A percentile compares a stretch with the other conserved stretches of the same genome.
Conservation (phyloP, 1,140 invertebrate species). For the Mercenaria mercenaria region DNA sequence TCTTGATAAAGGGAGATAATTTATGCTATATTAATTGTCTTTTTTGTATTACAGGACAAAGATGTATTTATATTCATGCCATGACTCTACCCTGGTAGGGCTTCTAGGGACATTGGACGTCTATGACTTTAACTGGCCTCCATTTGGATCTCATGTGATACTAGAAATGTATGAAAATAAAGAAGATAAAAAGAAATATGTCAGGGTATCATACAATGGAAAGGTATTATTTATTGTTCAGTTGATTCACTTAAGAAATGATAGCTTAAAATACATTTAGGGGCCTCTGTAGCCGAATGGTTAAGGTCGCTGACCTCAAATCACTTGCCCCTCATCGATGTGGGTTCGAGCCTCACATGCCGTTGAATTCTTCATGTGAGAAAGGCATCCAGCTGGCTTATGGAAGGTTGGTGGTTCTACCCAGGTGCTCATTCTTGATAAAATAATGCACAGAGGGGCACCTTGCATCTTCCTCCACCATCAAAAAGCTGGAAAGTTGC, state of each 20-base stretch:
- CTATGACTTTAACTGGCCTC: slow-evolving; percentile 80
- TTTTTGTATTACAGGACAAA: slow-evolving; percentile 63
- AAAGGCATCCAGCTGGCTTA: no score
- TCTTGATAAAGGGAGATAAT: no score
- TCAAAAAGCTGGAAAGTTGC: no score
- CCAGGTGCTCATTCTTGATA: no score
- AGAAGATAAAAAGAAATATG: slow-evolving; percentile 67
- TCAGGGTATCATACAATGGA: slow-evolving; percentile 76
- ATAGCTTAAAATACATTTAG: no score
- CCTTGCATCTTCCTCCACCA: no score
- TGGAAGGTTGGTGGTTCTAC: no score
- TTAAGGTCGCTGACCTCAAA: background rate
- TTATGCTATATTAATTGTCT: no score
- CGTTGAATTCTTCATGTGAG: no score
- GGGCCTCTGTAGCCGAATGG: background rate
- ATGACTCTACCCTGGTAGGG: slow-evolving; percentile 80
- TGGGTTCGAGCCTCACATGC: no score
- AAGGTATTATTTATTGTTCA: slow-evolving; percentile 71
- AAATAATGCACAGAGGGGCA: no score
- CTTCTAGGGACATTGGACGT: slow-evolving; percentile 74
- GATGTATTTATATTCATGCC: slow-evolving; percentile 78
- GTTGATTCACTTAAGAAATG: no score
- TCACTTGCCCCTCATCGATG: background rate
- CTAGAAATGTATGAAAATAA: slow-evolving; percentile 80
- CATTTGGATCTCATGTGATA: slow-evolving; percentile 78